Conservation (phyloP, 1,140 invertebrate genomes). For the Drosophila truncata region DNA sequence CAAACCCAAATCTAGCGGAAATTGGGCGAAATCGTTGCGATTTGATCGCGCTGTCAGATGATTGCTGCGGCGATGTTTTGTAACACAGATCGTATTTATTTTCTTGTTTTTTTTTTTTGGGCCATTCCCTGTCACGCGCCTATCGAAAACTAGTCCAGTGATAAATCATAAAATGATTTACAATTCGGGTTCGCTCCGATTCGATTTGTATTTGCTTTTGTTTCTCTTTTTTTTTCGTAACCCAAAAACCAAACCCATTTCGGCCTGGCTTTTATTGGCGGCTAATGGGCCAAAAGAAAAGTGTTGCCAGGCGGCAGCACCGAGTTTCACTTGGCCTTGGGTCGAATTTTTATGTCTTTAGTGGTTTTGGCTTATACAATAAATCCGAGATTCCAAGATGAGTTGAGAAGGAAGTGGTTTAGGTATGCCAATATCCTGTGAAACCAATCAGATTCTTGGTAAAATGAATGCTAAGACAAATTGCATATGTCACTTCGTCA, state of each 20-base stretch:
- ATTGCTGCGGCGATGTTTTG: constrained; percentile 45
- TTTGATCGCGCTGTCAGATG: constrained; percentile 37
- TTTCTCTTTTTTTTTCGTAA: constrained; percentile 54
- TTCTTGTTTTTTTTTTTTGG: constrained; percentile 11
- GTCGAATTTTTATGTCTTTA: constrained; percentile 28
- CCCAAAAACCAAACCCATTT: constrained; percentile 50
- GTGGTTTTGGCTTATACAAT: constrained; percentile 62
- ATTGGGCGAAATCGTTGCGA: constrained; percentile 29
- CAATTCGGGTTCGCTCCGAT: constrained; percentile 54
- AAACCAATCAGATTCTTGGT: constrained; percentile 14
- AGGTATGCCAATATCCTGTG: constrained; percentile 7
- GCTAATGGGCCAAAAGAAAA: constrained; percentile 59
- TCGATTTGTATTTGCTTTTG: constrained; percentile 30
- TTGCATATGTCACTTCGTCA: constrained; percentile 20
- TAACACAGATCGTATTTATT: constrained; percentile 30
- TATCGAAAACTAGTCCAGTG: constrained; percentile 68
- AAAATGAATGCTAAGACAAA: constrained; percentile 23
- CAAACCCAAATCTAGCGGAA: constrained; percentile 9
- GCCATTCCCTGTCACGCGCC: constrained; percentile 63
- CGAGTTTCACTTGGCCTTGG: constrained; percentile 65
- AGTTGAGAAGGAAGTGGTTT: constrained; percentile 11
- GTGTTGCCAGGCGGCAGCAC: constrained; percentile 55
- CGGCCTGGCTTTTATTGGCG: constrained; percentile 52
- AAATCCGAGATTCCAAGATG: constrained; percentile 14
- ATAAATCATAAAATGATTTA: constrained; percentile 76